Base-by-base conservation (phyloP, 2,888 invertebrate species). In the Rhamnusium bicolor region DNA sequence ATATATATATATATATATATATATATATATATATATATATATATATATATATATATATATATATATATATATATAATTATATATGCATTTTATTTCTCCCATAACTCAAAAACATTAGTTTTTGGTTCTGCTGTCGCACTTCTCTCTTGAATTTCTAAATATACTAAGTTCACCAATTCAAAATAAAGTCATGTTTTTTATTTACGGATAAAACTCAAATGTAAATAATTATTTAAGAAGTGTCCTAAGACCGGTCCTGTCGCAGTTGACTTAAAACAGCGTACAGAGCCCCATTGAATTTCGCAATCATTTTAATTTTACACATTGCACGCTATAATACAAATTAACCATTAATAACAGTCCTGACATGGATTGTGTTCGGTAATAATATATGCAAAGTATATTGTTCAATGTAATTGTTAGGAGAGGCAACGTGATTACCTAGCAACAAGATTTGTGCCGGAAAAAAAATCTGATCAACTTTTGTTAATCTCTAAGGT, bases 241-340 rank as follows among this genome's bases (percentile, higher is more conserved):
- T 14, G 6, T 18, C 46, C 32, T 18, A 3, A 46, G 32, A 10
- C 56, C 67, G 14, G 24, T 21, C 67, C 67, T 67, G 67, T n/a
- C 8, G 14, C 46, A n/a, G 6, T 4, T 18, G 8, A 14, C 53
- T 53, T 40, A 56, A 40, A 54, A 4, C 46, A 40, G 56, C 32
- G 51, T 51, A 51, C 29, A 67, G 56, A 65, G 21, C 27, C 51
- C 63, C 63, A 29, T 27, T 12, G 10, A 24, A 56, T 67, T 67
- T 67, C 46, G 68, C 68, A 78, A 78, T 78, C 74, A 74, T 74
- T 78, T 76, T 74, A 78, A 78, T 76, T 76, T 75, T 75, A 73
- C 70, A 71, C 77, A 60, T 73, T 65, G 74, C 71, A 74, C 75
- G 76, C 69, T 72, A 78, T 74, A 73, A 76, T 76, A 73, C 74